A percentile compares a stretch with the other conserved stretches of the same genome.
Conservation (phyloP, 2,113 vertebrate genomes). For the Hirundichthys speculiger region DNA sequence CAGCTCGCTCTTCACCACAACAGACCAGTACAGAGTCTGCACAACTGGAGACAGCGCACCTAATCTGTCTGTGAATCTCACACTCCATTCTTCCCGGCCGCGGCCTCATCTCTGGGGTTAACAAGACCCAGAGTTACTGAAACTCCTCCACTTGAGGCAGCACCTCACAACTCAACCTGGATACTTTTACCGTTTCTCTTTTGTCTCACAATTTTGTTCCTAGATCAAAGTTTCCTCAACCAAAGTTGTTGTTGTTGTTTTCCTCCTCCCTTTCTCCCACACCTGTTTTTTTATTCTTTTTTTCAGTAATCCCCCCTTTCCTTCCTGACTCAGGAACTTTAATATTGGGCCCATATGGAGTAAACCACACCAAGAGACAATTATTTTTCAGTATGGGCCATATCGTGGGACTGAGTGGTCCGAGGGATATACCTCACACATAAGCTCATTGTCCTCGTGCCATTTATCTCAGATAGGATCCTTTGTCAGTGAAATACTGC, state of each 20-base stretch:
- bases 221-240: too few relatives aligned
- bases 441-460: constrained; percentile 27
- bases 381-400: constrained; percentile 20
- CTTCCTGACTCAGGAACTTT: constrained; percentile 39
- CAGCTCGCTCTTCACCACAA: too few relatives aligned
- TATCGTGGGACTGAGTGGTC: constrained; percentile 35
- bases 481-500: constrained; percentile 48
- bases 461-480: constrained; percentile 51
- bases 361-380: constrained; percentile 14
- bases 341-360: constrained; percentile 9
- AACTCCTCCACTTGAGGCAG: too few relatives aligned
- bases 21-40: too few relatives aligned
- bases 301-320: constrained; percentile 11
- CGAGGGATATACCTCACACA: constrained; percentile 31
- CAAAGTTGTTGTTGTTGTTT: too few relatives aligned
- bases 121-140: too few relatives aligned
- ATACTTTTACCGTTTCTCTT: not conserved
- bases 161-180: too few relatives aligned
- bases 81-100: too few relatives aligned
- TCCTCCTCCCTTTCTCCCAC: not conserved
- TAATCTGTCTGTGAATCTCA: too few relatives aligned
- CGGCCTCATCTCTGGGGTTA: too few relatives aligned
- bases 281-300: constrained; percentile 18
- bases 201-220: not conserved
- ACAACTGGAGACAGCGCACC: too few relatives aligned